These are phyloP conservation scores for Scalopus aquaticus DNA, from an alignment of 2,113 vertebrate genomes.

Conservation along the genomic window DNA sequence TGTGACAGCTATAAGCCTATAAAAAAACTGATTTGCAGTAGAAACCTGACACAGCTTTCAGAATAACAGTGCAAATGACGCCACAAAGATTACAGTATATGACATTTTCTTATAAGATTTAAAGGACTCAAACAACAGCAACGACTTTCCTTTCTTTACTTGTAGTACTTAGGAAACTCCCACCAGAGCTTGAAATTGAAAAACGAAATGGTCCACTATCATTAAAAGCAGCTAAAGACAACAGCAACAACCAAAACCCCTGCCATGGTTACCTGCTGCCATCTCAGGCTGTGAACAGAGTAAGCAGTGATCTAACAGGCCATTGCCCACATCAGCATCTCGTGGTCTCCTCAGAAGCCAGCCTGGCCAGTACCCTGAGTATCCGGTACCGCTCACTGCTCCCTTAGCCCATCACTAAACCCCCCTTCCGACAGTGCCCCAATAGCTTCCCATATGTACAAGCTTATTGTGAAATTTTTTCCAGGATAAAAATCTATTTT, in stretches of 20 bases:
- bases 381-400: neutral
- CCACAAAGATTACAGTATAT: neutral
- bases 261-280: neutral
- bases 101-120: conserved; percentile 47
- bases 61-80: neutral
- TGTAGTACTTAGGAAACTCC: conserved; percentile 8
- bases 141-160: neutral
- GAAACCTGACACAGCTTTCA: conserved; percentile 22
- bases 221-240: neutral
- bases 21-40: neutral
- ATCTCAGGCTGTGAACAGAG: neutral
- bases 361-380: neutral
- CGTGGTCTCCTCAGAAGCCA: rapidly evolving
- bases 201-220: neutral
- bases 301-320: too few species aligned
- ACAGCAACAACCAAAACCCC: too few species aligned
- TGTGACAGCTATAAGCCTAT: neutral
- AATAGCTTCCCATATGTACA: neutral
- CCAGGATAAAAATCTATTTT: neutral
- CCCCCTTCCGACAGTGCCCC: neutral
- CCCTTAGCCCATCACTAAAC: rapidly evolving
- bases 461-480: neutral
- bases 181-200: neutral
- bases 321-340: rapidly evolving
- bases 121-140: conserved; percentile 2